Conservation (phyloP, 2,113 vertebrate genomes). For the Hystrix cristata region DNA sequence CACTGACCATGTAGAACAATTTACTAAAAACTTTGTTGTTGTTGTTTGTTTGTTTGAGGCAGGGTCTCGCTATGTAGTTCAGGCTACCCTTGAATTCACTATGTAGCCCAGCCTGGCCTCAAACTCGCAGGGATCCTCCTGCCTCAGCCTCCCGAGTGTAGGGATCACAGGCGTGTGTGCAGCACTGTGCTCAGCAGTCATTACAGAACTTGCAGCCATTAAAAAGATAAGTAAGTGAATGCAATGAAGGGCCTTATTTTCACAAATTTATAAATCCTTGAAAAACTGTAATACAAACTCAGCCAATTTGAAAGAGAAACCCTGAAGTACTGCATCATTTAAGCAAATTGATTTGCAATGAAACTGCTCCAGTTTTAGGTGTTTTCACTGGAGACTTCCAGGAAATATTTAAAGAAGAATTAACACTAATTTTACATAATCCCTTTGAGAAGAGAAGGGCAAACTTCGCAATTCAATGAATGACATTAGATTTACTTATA, state of each 20-base stretch:
- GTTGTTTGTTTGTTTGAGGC: no score
- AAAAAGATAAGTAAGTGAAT: not conserved
- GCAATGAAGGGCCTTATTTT: not conserved
- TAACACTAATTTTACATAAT: not conserved
- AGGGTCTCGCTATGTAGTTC: no score
- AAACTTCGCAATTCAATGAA: not conserved
- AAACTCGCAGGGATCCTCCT: no score
- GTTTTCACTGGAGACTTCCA: not conserved
- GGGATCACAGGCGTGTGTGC: no score
- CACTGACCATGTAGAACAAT: not conserved
- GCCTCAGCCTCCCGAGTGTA: no score
- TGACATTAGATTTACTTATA: not conserved
- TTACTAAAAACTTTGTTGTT: not conserved
- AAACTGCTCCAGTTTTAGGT: rapidly evolving
- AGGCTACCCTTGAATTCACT: no score
- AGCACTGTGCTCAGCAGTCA: no score
- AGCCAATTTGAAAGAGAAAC: not conserved
- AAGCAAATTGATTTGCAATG: not conserved
- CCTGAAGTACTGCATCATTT: not conserved
- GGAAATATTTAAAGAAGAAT: not conserved
- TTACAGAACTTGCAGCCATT: not conserved
- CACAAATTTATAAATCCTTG: not conserved
- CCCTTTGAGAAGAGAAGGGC: not conserved
- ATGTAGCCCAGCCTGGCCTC: no score
- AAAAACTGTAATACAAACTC: not conserved